phyloP scores from a whole-genome alignment of 2,113 vertebrate genomes.

The Archilochus colubris region DNA sequence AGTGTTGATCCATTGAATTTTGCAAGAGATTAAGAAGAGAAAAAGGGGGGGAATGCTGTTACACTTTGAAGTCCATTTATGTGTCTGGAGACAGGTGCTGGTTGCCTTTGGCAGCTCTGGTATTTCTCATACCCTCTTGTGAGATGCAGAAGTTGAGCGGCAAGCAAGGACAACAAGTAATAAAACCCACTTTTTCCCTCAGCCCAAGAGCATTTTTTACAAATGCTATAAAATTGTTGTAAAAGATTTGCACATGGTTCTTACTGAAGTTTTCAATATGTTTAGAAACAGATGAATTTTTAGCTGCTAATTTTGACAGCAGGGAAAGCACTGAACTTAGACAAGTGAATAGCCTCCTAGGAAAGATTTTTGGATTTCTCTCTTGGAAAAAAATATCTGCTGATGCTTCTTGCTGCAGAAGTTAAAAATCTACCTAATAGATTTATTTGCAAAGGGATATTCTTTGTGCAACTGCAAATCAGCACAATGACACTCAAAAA shows the following conservation, averaged over 20 bases:
- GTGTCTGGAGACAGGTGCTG: neutral
- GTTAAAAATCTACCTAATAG: neutral
- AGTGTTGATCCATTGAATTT: neutral
- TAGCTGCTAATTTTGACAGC: neutral
- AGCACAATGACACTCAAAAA: neutral
- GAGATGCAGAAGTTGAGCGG: neutral
- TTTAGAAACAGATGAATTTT: neutral
- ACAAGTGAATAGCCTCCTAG: neutral
- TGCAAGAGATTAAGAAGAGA: neutral
- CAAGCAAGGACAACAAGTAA: neutral
- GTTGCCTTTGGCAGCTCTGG: neutral
- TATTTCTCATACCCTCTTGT: neutral
- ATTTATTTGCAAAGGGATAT: neutral
- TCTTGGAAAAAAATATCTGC: neutral
- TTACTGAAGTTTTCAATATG: neutral
- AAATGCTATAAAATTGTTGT: neutral
- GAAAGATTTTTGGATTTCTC: neutral
- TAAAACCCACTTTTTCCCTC: neutral
- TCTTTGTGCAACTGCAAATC: neutral
- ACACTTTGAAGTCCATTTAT: neutral
- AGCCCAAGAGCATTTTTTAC: neutral
- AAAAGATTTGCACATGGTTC: neutral
- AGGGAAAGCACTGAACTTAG: neutral
- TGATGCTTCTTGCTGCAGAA: neutral
- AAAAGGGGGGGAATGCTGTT: neutral